These are phyloP conservation scores for Grapholita molesta DNA, from an alignment of 1,140 invertebrate species.

Conservation along the genomic window DNA sequence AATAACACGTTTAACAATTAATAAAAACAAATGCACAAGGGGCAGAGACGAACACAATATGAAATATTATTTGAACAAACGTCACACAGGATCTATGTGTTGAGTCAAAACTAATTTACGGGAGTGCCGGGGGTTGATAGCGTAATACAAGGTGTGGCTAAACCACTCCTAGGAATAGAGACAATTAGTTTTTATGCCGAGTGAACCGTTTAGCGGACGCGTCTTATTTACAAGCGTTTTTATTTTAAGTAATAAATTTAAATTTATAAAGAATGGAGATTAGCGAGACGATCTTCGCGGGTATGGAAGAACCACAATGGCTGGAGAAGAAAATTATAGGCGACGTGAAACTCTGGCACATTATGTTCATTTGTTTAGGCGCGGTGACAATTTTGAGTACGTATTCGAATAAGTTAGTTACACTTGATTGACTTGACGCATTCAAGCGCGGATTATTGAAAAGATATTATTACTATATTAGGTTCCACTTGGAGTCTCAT, in stretches of 20 bases:
- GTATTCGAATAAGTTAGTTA: constrained; percentile 30
- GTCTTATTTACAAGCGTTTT: constrained; percentile 22
- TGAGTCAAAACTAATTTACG: constrained; percentile 27
- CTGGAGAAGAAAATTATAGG: constrained; percentile 78
- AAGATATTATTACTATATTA: background rate
- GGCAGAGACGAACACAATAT: background rate
- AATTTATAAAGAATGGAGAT: constrained; percentile 43
- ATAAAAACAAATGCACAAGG: constrained; percentile 1
- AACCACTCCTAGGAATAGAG: constrained; percentile 65
- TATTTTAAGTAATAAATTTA: constrained; percentile 24
- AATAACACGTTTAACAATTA: background rate
- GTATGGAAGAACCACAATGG: constrained; percentile 78
- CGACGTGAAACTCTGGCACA: constrained; percentile 82
- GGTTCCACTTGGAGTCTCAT: too few species aligned
- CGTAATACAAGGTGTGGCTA: constrained; percentile 62
- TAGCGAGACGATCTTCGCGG: constrained; percentile 44
- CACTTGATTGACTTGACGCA: background rate
- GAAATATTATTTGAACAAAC: background rate
- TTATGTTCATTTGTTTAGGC: constrained; percentile 81
- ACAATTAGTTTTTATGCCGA: constrained; percentile 63
- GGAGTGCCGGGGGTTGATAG: constrained; percentile 60
- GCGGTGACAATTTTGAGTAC: constrained; percentile 78
- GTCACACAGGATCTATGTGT: background rate
- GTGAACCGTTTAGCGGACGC: constrained; percentile 38
- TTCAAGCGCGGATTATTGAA: background rate